Evolutionary conservation across 2,888 invertebrate genomes (phyloP).

Genomic region (Adineta ricciae): DNA sequence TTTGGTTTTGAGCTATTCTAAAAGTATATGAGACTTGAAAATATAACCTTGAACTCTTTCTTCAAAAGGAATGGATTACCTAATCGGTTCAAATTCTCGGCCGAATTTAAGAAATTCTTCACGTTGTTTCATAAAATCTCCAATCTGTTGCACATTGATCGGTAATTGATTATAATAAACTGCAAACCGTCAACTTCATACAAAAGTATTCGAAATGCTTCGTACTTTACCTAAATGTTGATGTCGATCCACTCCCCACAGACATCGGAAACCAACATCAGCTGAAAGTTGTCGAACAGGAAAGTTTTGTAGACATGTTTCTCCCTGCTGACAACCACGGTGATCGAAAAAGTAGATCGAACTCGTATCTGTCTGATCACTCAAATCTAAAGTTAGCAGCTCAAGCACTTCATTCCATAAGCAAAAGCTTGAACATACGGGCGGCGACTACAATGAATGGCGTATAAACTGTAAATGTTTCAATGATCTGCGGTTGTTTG

Average conservation of each 20-base stretch:
- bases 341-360: slow-evolving; percentile 3
- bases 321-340: neutral
- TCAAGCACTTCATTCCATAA: neutral
- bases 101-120: neutral
- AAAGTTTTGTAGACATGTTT: neutral
- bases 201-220: too few relatives aligned
- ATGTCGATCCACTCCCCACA: neutral
- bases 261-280: neutral
- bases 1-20: slow-evolving; percentile 12
- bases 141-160: neutral
- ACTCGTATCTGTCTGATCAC: neutral
- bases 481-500: neutral
- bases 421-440: neutral
- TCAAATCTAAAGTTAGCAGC: neutral
- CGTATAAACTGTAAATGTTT: slow-evolving; percentile 20
- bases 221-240: neutral
- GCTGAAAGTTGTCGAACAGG: slow-evolving; percentile 6
- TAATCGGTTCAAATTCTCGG: neutral
- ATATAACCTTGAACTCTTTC: too few relatives aligned
- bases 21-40: too few relatives aligned
- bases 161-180: slow-evolving; percentile 5
- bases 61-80: neutral
- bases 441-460: neutral
- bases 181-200: too few relatives aligned
- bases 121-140: neutral